These are phyloP conservation scores for Fundulus diaphanus DNA, from an alignment of 2,797 vertebrate genomes.

Conservation along the genomic window DNA sequence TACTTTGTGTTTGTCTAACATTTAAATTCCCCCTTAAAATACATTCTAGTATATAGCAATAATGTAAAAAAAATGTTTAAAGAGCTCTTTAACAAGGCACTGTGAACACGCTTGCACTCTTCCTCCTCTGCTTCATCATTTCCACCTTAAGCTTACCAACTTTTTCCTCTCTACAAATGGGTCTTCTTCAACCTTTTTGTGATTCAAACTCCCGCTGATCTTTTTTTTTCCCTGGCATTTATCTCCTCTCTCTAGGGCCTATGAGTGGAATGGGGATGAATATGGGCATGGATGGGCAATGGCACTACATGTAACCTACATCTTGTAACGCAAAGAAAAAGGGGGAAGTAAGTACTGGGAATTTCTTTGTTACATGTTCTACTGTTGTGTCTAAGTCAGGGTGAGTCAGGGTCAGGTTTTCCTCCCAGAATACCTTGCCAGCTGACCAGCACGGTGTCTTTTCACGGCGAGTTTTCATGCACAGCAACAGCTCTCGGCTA, in stretches of 20 bases:
- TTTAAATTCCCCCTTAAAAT: neutral
- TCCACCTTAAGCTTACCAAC: conserved; percentile 57
- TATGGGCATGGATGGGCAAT: conserved; percentile 93
- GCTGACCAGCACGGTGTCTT: conserved; percentile 32
- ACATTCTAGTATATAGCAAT: neutral
- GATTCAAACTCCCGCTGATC: conserved; percentile 80
- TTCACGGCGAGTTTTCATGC: conserved; percentile 24
- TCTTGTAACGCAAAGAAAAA: conserved; percentile 90
- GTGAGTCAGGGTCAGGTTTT: conserved; percentile 15
- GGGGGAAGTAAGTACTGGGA: conserved; percentile 96
- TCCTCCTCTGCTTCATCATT: conserved; percentile 36
- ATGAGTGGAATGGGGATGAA: conserved; percentile 94
- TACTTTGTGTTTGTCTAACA: neutral
- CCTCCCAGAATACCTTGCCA: conserved; percentile 44
- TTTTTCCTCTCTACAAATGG: conserved; percentile 50
- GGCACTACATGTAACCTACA: conserved; percentile 91
- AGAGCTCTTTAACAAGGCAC: neutral
- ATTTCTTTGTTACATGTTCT: conserved; percentile 78
- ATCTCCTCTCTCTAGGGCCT: conserved; percentile 84
- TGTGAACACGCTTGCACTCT: conserved; percentile 17
- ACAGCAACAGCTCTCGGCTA: conserved; percentile 30
- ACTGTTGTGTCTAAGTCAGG: conserved; percentile 45
- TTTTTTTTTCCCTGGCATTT: conserved; percentile 84
- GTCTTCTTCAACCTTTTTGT: conserved; percentile 72
- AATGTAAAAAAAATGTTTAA: neutral